A percentile compares a stretch with the other conserved stretches of the same genome.
Evolutionary conservation across 2,113 vertebrate species (phyloP).

Genomic region (Prunella himalayana): DNA sequence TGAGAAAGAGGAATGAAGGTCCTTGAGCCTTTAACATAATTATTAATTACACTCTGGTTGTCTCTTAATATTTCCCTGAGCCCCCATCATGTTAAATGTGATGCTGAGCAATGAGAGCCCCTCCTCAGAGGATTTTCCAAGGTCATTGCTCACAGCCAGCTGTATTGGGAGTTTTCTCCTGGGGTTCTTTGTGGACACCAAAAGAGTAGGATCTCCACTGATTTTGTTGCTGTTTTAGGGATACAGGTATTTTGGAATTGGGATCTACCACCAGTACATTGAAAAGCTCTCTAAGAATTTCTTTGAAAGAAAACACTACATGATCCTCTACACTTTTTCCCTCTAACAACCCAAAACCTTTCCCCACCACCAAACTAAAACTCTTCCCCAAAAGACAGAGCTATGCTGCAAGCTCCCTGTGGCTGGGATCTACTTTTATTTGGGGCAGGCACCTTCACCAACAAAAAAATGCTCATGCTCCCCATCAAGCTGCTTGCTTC

Average conservation of each 20-base stretch:
- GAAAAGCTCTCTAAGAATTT: neutral
- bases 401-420: neutral
- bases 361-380: fast-evolving
- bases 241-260: neutral
- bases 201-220: neutral
- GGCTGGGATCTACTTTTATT: neutral
- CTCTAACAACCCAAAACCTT: neutral
- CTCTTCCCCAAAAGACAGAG: neutral
- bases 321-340: too few relatives aligned
- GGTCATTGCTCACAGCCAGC: neutral
- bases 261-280: neutral
- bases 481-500: neutral
- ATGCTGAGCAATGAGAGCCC: neutral
- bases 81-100: neutral
- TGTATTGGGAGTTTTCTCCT: neutral
- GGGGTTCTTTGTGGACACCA: neutral
- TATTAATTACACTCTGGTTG: neutral
- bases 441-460: neutral
- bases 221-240: neutral
- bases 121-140: neutral
- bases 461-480: fast-evolving
- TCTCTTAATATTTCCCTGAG: neutral
- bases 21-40: neutral
- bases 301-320: fast-evolving
- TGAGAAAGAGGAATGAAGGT: neutral